Percentiles rank a stretch among this genome's conserved stretches.
These are phyloP conservation scores for Oconnorella tubifera DNA, from an alignment of 2,888 invertebrate species.

Conservation along the genomic window DNA sequence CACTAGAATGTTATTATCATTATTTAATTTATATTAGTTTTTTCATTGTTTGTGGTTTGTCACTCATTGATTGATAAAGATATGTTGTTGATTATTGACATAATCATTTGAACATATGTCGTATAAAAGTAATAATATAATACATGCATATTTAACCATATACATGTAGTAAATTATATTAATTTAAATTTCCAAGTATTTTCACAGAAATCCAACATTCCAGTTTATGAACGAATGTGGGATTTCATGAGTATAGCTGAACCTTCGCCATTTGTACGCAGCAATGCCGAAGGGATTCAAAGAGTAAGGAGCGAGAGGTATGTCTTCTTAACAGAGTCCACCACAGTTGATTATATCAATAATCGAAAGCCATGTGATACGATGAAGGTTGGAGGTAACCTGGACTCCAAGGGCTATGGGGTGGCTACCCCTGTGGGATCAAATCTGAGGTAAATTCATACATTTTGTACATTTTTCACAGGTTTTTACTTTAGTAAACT, in stretches of 20 bases:
- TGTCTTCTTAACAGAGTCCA: constrained; percentile 60
- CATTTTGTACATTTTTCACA: no score
- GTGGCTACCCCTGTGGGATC: constrained; percentile 90
- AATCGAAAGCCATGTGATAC: constrained; percentile 70
- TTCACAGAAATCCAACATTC: constrained; percentile 75
- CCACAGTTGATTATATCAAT: constrained; percentile 76
- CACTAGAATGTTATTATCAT: no score
- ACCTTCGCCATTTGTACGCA: constrained; percentile 69
- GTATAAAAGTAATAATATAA: no score
- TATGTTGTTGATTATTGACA: no score
- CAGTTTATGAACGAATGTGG: constrained; percentile 87
- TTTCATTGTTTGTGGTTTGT: no score
- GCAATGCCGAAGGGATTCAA: constrained; percentile 75
- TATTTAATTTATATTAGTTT: no score
- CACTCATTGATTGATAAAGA: no score
- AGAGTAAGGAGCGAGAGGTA: constrained; percentile 66
- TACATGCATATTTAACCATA: no score
- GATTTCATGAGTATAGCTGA: constrained; percentile 83
- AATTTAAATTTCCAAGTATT: no score
- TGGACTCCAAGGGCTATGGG: constrained; percentile 82
- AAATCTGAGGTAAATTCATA: constrained; percentile 76
- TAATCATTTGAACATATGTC: no score
- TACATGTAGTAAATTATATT: no score
- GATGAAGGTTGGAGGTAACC: constrained; percentile 71
- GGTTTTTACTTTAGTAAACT: no score